A percentile compares a stretch with the other conserved stretches of the same genome.
These are phyloP conservation scores for Poecilia wingei DNA, from an alignment of 2,797 vertebrate species.

Conservation along the genomic window DNA sequence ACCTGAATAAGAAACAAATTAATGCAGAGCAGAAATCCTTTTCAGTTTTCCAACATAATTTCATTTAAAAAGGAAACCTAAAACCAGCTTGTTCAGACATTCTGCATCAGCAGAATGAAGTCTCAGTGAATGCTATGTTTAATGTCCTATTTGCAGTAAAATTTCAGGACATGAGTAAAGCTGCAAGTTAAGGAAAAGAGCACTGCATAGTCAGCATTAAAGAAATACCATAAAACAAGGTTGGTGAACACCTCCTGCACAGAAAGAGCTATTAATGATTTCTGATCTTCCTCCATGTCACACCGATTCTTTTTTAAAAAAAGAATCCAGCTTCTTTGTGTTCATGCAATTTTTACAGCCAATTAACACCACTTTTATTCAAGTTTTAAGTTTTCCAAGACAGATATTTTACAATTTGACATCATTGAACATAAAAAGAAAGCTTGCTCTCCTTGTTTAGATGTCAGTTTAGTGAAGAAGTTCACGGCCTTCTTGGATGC, in stretches of 20 bases:
- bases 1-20: slow-evolving; percentile 21
- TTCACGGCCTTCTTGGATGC: not conserved
- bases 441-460: not conserved
- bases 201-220: slow-evolving; percentile 61
- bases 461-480: not conserved
- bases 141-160: slow-evolving; percentile 56
- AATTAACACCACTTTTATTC: not conserved
- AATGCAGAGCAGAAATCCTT: slow-evolving; percentile 10
- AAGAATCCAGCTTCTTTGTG: slow-evolving; percentile 11
- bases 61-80: slow-evolving; percentile 19
- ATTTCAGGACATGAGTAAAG: slow-evolving; percentile 52
- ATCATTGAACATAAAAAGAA: not conserved
- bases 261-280: slow-evolving; percentile 35
- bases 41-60: not conserved
- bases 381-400: not conserved
- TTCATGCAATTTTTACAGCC: not conserved
- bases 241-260: slow-evolving; percentile 54
- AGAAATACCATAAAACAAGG: slow-evolving; percentile 55
- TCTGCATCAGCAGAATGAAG: slow-evolving; percentile 10
- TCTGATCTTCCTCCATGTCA: slow-evolving; percentile 25
- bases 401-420: not conserved
- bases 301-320: slow-evolving; percentile 6
- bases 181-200: slow-evolving; percentile 61
- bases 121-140: slow-evolving; percentile 32
- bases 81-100: slow-evolving; percentile 7